Evolutionary conservation across 2,888 invertebrate genomes (phyloP), one percentile per base, ranked within the genome.

Genomic region (Lissocephala sabroskyi): DNA sequence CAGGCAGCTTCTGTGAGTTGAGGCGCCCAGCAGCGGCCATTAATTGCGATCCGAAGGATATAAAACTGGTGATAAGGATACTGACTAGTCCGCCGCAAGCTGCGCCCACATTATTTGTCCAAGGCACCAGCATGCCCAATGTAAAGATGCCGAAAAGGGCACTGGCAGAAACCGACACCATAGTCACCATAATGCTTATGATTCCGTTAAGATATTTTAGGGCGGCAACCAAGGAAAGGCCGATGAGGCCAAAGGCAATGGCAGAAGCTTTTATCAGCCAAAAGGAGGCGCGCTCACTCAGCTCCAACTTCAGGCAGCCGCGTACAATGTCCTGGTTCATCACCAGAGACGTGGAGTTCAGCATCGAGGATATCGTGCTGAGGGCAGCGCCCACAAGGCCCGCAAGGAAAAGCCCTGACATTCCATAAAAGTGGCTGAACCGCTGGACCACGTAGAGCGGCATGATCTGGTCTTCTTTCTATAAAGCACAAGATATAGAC

Each of bases 351-450:
- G 95, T 91, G 0, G 95, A 94, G 82, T 96, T 96, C 29, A 96
- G 85, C 1, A 95, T 94, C 1, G 95, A 94, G 0, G 96, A 95
- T 28, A 96, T 86, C 0, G 96, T 95, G 81, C 96, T 96, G 42
- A 96, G 86, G 1, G 95, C 94, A 11, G 95, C 96, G 35, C 95
- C 95, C 81, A 96, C 96, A 2, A 97, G 91, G 10, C 95, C 82
- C 14, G 96, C 93, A 2, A 96, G 89, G 79, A 96, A 96, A 3
- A 96, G 88, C 0, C 96, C 96, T 0, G 94, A 89, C 40, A 97
- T 85, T 0, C 96, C 96, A 3, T 90, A 90, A 28, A 93, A 80
- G 59, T 88, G 85, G 3, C 89, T 88, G 14, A 94, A 88, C 23
- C 91, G 89, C 79, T 93, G 91, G 85, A 94, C 93, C 39, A 95